These are phyloP conservation scores for Perithous albicinctus DNA, from an alignment of 2,888 invertebrate species.

Conservation along the genomic window DNA sequence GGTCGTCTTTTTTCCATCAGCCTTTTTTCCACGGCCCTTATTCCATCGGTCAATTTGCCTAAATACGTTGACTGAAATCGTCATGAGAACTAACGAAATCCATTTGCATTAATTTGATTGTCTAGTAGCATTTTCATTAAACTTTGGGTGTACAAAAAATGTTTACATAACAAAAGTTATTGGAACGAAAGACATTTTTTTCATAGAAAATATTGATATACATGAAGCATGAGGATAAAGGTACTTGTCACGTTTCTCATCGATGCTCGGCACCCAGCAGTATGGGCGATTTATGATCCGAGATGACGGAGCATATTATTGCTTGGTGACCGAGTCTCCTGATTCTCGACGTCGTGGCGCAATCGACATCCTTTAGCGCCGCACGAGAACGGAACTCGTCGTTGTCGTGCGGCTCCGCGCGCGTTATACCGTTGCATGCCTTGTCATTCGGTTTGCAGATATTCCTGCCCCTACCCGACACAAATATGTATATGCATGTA, in stretches of 20 bases:
- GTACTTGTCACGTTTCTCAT: slow-evolving; percentile 29
- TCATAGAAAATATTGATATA: neutral
- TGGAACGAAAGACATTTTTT: neutral
- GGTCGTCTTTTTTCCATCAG: too few species aligned
- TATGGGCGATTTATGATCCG: slow-evolving; percentile 62
- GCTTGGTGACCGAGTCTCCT: slow-evolving; percentile 68
- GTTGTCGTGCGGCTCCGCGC: slow-evolving; percentile 59
- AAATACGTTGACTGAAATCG: too few species aligned
- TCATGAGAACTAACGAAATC: too few species aligned
- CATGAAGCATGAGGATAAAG: neutral
- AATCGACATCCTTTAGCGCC: slow-evolving; percentile 79
- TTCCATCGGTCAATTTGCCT: too few species aligned
- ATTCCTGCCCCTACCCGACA: slow-evolving; percentile 30
- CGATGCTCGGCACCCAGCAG: slow-evolving; percentile 1
- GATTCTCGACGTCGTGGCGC: slow-evolving; percentile 66
- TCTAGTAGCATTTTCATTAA: too few species aligned
- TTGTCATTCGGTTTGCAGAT: slow-evolving; percentile 71
- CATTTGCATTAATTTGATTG: too few species aligned
- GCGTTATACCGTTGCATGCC: slow-evolving; percentile 71
- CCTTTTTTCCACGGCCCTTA: too few species aligned
- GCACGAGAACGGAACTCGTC: slow-evolving; percentile 73
- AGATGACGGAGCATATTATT: slow-evolving; percentile 62
- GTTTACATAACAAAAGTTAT: neutral
- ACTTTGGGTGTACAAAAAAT: too few species aligned
- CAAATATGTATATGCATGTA: neutral